Evolutionary conservation across 1,140 invertebrate species (phyloP).

Genomic region (Bombus confusus): DNA sequence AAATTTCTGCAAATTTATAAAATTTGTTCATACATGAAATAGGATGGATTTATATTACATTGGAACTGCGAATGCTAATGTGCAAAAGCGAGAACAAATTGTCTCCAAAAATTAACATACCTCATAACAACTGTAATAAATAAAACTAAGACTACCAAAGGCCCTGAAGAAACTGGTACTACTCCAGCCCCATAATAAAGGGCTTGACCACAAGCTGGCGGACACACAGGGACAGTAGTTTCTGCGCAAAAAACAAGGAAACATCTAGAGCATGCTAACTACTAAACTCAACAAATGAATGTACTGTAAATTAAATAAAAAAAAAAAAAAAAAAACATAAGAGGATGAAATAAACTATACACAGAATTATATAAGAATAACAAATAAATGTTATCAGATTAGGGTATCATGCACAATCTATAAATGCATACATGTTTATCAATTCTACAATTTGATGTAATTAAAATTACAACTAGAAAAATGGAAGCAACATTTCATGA

Average conservation of each 20-base stretch:
- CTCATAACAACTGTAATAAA: conserved; percentile 76
- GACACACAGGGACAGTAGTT: conserved; percentile 95
- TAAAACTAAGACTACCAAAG: conserved; percentile 79
- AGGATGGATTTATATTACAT: too few species aligned
- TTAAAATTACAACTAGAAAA: conserved; percentile 9
- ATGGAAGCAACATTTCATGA: neutral
- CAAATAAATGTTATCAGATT: neutral
- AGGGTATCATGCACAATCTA: conserved; percentile 37
- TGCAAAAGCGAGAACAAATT: conserved; percentile 29
- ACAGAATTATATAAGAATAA: neutral
- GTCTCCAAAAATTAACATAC: conserved; percentile 68
- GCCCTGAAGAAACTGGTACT: conserved; percentile 76
- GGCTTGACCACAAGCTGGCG: conserved; percentile 93
- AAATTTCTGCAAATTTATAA: conserved; percentile 83
- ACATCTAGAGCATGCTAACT: conserved; percentile 79
- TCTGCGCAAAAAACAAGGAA: conserved; percentile 84
- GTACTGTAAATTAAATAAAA: neutral
- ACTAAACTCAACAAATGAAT: conserved; percentile 45
- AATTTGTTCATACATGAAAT: neutral
- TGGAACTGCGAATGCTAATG: conserved; percentile 14
- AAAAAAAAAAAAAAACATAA: neutral
- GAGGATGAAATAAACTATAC: conserved; percentile 1
- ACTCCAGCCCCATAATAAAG: conserved; percentile 84
- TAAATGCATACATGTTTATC: conserved; percentile 18
- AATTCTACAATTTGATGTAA: neutral